A percentile compares a stretch with the other conserved stretches of the same genome.
These are phyloP conservation scores for Hippocampus barbouri DNA, from an alignment of 2,113 vertebrate genomes.

Conservation along the genomic window DNA sequence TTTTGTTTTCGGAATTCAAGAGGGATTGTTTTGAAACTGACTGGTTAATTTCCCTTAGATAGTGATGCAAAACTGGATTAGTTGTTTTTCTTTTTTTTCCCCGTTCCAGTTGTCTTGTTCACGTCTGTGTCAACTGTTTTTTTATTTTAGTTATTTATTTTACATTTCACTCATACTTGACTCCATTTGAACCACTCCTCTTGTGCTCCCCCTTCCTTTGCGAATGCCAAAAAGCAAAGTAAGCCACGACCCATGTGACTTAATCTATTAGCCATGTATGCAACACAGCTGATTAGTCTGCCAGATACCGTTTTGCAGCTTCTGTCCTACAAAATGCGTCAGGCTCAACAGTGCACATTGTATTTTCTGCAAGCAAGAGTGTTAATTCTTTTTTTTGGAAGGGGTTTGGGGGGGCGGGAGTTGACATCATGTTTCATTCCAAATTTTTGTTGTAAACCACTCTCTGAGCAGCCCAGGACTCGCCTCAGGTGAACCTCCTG, in stretches of 20 bases:
- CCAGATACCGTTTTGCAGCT: neutral
- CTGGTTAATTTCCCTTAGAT: neutral
- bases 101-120: neutral
- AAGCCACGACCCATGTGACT: neutral
- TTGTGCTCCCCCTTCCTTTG: constrained; percentile 1
- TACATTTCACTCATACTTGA: neutral
- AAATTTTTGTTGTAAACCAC: neutral
- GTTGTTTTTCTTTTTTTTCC: neutral
- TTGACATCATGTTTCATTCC: too few species aligned
- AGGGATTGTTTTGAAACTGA: neutral
- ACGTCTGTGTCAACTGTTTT: neutral
- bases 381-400: neutral
- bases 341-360: neutral
- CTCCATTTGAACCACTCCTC: neutral
- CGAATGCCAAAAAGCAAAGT: constrained; percentile 4
- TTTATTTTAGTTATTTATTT: too few species aligned
- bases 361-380: neutral
- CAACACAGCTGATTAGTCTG: neutral
- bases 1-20: neutral
- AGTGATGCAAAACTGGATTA: neutral
- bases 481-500: constrained; percentile 8
- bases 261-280: neutral
- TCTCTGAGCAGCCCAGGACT: constrained; percentile 19
- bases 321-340: neutral
- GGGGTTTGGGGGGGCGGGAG: too few species aligned